Conservation (phyloP, 2,797 vertebrate species). For the Ctenosaura bakeri region DNA sequence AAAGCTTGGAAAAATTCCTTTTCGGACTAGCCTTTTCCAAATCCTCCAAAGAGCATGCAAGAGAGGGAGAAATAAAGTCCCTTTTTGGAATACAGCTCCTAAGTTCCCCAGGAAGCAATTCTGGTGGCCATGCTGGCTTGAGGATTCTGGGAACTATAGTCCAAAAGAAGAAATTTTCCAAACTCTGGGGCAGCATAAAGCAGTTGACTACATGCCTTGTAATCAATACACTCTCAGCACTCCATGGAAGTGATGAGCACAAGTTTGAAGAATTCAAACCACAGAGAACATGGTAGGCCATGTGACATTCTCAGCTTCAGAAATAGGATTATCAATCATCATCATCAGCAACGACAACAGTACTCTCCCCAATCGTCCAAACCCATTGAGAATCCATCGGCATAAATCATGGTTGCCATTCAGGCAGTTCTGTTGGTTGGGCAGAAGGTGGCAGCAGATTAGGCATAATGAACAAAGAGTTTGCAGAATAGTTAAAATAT, state of each 20-base stretch:
- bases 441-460: constrained; percentile 65
- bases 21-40: too few relatives aligned
- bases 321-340: neutral
- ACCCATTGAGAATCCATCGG: neutral
- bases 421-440: neutral
- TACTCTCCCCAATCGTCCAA: neutral
- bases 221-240: too few relatives aligned
- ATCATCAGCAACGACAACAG: neutral
- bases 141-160: neutral
- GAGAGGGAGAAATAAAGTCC: too few relatives aligned
- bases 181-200: too few relatives aligned
- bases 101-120: too few relatives aligned
- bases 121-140: neutral
- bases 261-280: neutral
- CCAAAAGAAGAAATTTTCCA: neutral
- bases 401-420: neutral
- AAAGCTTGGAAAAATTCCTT: too few relatives aligned
- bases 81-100: too few relatives aligned
- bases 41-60: too few relatives aligned
- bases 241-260: too few relatives aligned
- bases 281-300: neutral
- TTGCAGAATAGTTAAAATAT: neutral
- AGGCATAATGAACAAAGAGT: neutral
- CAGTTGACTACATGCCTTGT: neutral
- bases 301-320: too few relatives aligned